Conservation (phyloP, 2,113 vertebrate genomes). For the Steatornis caripensis region DNA sequence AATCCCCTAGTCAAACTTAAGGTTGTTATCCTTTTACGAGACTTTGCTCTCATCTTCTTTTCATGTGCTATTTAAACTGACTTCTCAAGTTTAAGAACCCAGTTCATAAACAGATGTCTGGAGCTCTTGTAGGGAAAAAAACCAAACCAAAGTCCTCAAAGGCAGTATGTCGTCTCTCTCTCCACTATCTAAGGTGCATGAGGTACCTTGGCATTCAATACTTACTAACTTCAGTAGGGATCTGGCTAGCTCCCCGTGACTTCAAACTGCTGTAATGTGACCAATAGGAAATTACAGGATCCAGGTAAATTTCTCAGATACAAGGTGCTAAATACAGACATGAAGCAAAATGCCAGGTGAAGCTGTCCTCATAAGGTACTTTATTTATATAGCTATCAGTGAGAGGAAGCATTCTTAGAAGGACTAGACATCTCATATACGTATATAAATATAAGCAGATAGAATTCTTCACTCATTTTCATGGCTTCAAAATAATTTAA, state of each 20-base stretch:
- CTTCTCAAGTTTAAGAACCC: background rate
- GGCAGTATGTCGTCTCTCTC: fast-evolving
- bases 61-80: background rate
- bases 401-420: background rate
- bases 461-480: background rate
- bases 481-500: background rate
- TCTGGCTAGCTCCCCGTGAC: background rate
- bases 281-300: background rate
- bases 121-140: background rate
- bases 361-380: background rate
- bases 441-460: background rate
- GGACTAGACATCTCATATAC: background rate
- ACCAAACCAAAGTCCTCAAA: background rate
- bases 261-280: background rate
- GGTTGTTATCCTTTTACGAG: background rate
- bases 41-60: background rate
- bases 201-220: background rate
- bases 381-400: background rate
- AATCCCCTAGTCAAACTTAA: background rate
- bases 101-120: background rate
- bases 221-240: background rate
- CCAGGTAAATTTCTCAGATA: background rate
- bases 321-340: background rate
- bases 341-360: background rate
- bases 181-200: background rate